phyloP scores from a whole-genome alignment of 2,888 invertebrate species.

The Drosophila peninsularis region DNA sequence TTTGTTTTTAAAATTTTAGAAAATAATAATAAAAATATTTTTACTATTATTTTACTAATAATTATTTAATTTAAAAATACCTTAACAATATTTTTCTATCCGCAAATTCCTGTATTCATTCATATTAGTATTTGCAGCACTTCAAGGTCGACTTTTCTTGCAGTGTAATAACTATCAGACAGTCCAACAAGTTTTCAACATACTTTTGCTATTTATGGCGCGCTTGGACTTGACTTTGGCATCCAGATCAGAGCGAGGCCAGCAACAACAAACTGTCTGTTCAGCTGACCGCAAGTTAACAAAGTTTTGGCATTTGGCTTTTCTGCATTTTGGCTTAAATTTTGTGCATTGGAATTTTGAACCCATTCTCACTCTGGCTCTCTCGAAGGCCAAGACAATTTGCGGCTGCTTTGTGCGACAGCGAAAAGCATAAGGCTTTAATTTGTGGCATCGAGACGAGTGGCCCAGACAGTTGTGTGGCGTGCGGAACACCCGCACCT shows the following conservation, averaged over 20 bases:
- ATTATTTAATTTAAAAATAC: no score
- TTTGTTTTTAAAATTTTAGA: no score
- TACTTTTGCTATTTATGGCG: conserved; percentile 59
- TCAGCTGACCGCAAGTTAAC: conserved; percentile 55
- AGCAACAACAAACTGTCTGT: conserved; percentile 47
- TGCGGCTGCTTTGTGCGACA: conserved; percentile 52
- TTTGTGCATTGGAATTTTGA: conserved; percentile 42
- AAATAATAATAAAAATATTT: no score
- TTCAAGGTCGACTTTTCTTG: not conserved
- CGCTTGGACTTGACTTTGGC: conserved; percentile 53
- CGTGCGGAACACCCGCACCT: conserved; percentile 52
- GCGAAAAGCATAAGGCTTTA: conserved; percentile 21
- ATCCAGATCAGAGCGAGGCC: conserved; percentile 29
- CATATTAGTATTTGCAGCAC: not conserved
- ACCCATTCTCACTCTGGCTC: not conserved
- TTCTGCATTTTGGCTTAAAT: conserved; percentile 52
- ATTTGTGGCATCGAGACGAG: conserved; percentile 33
- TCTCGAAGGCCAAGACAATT: conserved; percentile 50
- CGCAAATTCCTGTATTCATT: not conserved
- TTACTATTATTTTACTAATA: no score
- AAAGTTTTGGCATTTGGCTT: conserved; percentile 60
- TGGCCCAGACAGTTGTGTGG: conserved; percentile 11
- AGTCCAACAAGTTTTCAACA: conserved; percentile 52
- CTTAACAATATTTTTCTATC: not conserved
- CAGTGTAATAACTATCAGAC: conserved; percentile 68